Evolutionary conservation across 2,888 invertebrate species (phyloP), one percentile per base, ranked within the genome.

Genomic region (Boloria euphrosyne): DNA sequence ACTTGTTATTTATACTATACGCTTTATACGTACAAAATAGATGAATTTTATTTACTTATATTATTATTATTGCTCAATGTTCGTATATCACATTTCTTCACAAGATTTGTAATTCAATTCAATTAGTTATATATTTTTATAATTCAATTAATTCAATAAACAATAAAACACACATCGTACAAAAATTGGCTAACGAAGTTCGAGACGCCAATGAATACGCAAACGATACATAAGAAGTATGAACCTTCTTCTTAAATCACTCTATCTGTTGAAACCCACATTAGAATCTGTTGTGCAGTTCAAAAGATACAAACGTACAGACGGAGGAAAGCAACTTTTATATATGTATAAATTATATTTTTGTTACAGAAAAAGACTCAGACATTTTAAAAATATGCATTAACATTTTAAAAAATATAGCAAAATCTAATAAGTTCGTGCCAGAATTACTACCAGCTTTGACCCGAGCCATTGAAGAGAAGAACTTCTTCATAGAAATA

Each of bases 21-120:
- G 86, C 86, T 87, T 86, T 74, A 79, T 78, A 79, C 80, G 85
- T 87, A 86, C 84, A 86, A 86, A 68, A 58, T 61, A 62, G 47
- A 62, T 64, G 50, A 58, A 58, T 69, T 59, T 58, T 62, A 52
- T 63, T 68, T 58, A 55, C n/a, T 49, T 58, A 62, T 44, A 27
- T 6, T 50, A 43, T 17, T 43, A 22, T 54, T 16, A 27, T 67
- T 50, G 18, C 64, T 49, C 49, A 67, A 66, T 67, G 57, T 62
- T 5, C 47, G 13, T 17, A n/a, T 52, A 13, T 47, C n/a, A 16
- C 16, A 18, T 59, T 64, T 51, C 44, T 31, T 52, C 57, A 52
- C 46, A 58, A 57, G 57, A 57, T 43, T 43, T 10, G 7, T 38
- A 38, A 38, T 38, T 38, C 31, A 31, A 31, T 31, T 31, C 31